Evolutionary conservation across 2,113 vertebrate genomes (phyloP).

Genomic region (Brachirus orientalis): DNA sequence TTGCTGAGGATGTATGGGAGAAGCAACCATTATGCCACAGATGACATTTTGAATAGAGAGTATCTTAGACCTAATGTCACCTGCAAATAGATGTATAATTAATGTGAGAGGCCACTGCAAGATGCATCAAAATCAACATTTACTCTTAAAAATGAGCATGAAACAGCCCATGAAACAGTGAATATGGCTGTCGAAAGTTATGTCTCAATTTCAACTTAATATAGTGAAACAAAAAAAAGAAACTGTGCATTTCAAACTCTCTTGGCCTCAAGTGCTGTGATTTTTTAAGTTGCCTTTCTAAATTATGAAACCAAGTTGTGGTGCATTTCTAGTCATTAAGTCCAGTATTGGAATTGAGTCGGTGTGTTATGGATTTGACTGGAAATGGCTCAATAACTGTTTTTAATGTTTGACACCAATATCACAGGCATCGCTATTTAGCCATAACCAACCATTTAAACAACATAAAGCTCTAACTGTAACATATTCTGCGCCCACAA

Average conservation of each 20-base stretch:
- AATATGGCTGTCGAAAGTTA: no score
- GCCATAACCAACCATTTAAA: no score
- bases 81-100: not conserved
- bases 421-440: no score
- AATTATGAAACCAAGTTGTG: no score
- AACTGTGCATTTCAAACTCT: not conserved
- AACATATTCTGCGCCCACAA: no score
- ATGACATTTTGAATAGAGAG: conserved; percentile 17
- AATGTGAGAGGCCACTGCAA: not conserved
- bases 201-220: not conserved
- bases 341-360: no score
- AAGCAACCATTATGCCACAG: conserved; percentile 33
- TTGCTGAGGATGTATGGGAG: conserved; percentile 52
- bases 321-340: no score
- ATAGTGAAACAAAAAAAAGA: not conserved
- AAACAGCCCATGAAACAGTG: no score
- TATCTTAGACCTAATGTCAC: conserved; percentile 23
- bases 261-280: not conserved
- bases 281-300: not conserved
- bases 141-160: not conserved
- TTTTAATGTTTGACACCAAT: no score
- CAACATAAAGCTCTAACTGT: no score
- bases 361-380: no score
- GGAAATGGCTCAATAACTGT: no score
- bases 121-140: conserved; percentile 11